A percentile compares a stretch with the other conserved stretches of the same genome.
phyloP scores from a whole-genome alignment of 2,888 invertebrate species.

The Ophraella communa region DNA sequence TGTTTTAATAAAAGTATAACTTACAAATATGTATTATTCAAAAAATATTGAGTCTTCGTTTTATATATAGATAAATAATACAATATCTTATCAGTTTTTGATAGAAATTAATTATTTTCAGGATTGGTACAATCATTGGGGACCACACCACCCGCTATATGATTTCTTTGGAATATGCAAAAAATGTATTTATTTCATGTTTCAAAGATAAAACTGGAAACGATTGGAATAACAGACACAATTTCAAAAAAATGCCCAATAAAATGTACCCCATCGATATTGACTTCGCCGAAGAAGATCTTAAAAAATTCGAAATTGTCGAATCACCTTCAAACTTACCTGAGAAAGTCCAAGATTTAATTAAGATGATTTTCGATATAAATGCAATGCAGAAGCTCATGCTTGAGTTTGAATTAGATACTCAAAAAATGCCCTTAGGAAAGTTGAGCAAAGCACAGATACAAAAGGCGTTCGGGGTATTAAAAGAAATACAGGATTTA shows the following conservation, averaged over 20 bases:
- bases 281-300: conserved; percentile 70
- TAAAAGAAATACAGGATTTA: conserved; percentile 73
- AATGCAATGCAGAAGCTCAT: conserved; percentile 90
- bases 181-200: conserved; percentile 65
- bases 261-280: conserved; percentile 87
- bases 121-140: conserved; percentile 95
- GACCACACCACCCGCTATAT: conserved; percentile 41
- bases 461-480: conserved; percentile 80
- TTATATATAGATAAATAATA: no score
- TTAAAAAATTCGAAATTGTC: conserved; percentile 61
- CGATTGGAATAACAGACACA: conserved; percentile 69
- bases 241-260: conserved; percentile 71
- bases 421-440: conserved; percentile 98
- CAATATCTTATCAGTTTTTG: neutral
- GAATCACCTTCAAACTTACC: conserved; percentile 70
- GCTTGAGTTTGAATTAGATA: conserved; percentile 94
- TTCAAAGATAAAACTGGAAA: conserved; percentile 84
- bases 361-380: conserved; percentile 89
- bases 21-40: no score
- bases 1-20: no score
- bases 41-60: no score
- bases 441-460: conserved; percentile 93
- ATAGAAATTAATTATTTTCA: neutral
- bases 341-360: conserved; percentile 79
- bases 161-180: conserved; percentile 64